Percentiles rank a stretch among this genome's conserved stretches.
phyloP scores from a whole-genome alignment of 2,888 invertebrate genomes.

The Chaitophorus viminalis region DNA sequence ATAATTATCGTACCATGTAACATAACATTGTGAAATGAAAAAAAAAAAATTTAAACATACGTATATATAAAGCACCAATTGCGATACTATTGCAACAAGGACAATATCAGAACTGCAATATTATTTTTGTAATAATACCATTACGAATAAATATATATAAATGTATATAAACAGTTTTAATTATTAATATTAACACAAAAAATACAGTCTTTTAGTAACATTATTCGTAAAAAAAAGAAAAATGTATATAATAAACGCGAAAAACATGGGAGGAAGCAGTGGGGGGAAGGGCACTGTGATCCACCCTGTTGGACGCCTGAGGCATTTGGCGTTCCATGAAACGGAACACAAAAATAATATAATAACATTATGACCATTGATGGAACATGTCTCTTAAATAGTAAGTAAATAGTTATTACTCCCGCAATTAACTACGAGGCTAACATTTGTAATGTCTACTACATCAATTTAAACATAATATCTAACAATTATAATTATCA shows the following conservation, averaged over 20 bases:
- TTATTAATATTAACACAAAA: conserved; percentile 54
- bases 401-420: not conserved
- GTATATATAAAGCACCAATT: conserved; percentile 53
- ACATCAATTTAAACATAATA: not conserved
- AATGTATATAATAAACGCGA: not conserved
- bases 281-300: too few relatives aligned
- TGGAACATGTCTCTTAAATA: too few relatives aligned
- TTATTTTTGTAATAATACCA: conserved; percentile 29
- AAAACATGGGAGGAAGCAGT: not conserved
- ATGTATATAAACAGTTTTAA: conserved; percentile 49
- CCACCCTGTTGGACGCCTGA: not conserved
- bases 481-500: conserved; percentile 29
- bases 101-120: conserved; percentile 42
- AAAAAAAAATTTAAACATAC: not conserved
- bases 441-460: not conserved
- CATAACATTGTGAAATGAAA: conserved; percentile 22
- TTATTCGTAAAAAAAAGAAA: conserved; percentile 33
- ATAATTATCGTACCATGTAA: conserved; percentile 33
- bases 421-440: conserved; percentile 5
- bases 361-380: too few relatives aligned
- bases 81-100: conserved; percentile 51
- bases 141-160: conserved; percentile 48
- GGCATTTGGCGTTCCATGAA: not conserved
- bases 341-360: not conserved
- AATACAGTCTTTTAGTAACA: conserved; percentile 62